Conservation (phyloP, 1,140 invertebrate species). For the Saccostrea cuccullata region DNA sequence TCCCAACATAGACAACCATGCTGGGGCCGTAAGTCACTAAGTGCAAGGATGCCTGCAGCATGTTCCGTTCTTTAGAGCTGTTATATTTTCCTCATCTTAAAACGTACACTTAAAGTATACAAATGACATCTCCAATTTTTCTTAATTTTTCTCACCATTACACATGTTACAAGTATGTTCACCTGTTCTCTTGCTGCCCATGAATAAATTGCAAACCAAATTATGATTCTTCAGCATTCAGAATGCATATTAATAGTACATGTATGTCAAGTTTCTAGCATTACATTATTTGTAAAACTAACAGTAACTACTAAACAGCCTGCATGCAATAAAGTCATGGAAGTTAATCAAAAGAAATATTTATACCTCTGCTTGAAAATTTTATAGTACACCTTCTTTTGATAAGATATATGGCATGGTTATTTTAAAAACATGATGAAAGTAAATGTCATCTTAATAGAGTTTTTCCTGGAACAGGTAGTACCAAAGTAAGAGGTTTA, state of each 20-base stretch:
- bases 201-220: neutral
- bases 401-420: too few species aligned
- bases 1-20: conserved; percentile 96
- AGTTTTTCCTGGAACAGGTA: too few species aligned
- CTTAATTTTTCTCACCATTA: neutral
- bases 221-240: neutral
- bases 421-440: too few species aligned
- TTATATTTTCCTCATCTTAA: neutral
- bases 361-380: too few species aligned
- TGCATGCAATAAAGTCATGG: neutral
- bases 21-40: conserved; percentile 75
- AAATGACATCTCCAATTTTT: neutral
- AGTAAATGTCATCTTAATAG: too few species aligned
- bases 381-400: too few species aligned
- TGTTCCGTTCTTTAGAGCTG: neutral
- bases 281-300: neutral
- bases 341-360: neutral
- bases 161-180: neutral
- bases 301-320: neutral
- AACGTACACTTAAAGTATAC: conserved; percentile 7
- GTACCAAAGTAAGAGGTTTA: too few species aligned
- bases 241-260: neutral
- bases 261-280: too few species aligned
- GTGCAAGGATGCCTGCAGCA: conserved; percentile 47
- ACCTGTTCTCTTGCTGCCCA: too few species aligned